Evolutionary conservation across 37 sponge, comb jelly and placozoan genomes (phyloP), one percentile per base, ranked within the genome.

Genomic region (Geodia barretti): DNA sequence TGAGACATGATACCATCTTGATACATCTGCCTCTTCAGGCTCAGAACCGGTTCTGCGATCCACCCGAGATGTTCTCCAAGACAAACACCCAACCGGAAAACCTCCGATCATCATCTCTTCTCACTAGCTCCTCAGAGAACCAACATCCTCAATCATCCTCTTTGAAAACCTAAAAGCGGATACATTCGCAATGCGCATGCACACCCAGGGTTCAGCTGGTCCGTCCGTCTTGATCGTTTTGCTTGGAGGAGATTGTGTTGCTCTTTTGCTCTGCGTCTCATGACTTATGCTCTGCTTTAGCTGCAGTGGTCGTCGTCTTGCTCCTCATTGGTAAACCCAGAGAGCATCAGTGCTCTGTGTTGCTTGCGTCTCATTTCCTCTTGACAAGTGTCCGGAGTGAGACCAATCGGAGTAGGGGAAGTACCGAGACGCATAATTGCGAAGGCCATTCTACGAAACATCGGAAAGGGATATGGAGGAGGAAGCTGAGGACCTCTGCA

Each of bases 371-470:
- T 76, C 83, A 17, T 83, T 87, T 41, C 59, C 92, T 36, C 68
- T 80, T 29, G 77, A 89, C 80, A 89, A 89, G 65, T 24, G 37
- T 29, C 85, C 85, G 90, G 85, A 23, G 84, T 79, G 19, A 38
- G 85, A 14, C 90, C 85, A 25, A 89, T 89, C 31, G 90, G 83
- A 24, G 41, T 91, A 64, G 83, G 84, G 32, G 92, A 91, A 58
- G 82, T 81, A 29, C 47, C 77, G 20, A 39, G 88, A 0, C 71
- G 83, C 36, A 76, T 87, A 59, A 70, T 91, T 29, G 87, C 83
- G 24, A 81, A 86, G 54, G 79, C 87, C n/a, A 42, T 88, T 23
- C 74, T 84, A 31, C n/a, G n/a, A n/a, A n/a, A n/a, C n/a, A n/a
- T n/a, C n/a, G n/a, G n/a, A n/a, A n/a, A n/a, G n/a, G n/a, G n/a